These are phyloP conservation scores for Bothrops jararaca DNA, from an alignment of 2,113 vertebrate species.

Conservation along the genomic window DNA sequence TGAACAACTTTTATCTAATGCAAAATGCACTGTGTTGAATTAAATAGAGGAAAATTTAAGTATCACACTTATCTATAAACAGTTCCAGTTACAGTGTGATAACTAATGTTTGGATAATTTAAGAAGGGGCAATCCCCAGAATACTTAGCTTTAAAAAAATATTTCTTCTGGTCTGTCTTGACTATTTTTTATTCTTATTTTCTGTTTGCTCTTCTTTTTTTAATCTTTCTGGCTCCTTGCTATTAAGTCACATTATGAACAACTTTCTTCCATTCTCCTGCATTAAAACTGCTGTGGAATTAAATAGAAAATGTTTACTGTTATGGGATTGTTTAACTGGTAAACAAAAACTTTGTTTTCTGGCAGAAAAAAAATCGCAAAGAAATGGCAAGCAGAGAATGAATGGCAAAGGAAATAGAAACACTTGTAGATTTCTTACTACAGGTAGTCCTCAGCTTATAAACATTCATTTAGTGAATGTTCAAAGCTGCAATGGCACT, in stretches of 20 bases:
- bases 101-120: neutral
- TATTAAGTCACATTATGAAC: neutral
- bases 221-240: neutral
- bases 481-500: neutral
- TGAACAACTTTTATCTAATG: neutral
- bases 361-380: no score
- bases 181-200: neutral
- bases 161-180: neutral
- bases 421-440: neutral
- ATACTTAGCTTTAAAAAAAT: neutral
- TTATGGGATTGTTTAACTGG: neutral
- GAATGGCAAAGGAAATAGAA: neutral
- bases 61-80: neutral
- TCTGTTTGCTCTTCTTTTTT: neutral
- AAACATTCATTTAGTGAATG: neutral
- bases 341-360: neutral
- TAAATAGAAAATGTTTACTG: neutral
- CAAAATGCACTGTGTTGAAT: neutral
- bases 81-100: neutral
- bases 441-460: neutral
- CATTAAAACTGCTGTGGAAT: neutral
- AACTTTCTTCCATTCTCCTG: neutral
- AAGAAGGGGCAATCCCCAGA: neutral
- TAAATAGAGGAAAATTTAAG: neutral
- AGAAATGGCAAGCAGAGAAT: neutral